Evolutionary conservation across 2,888 invertebrate species (phyloP).

Genomic region (Mimas tiliae): DNA sequence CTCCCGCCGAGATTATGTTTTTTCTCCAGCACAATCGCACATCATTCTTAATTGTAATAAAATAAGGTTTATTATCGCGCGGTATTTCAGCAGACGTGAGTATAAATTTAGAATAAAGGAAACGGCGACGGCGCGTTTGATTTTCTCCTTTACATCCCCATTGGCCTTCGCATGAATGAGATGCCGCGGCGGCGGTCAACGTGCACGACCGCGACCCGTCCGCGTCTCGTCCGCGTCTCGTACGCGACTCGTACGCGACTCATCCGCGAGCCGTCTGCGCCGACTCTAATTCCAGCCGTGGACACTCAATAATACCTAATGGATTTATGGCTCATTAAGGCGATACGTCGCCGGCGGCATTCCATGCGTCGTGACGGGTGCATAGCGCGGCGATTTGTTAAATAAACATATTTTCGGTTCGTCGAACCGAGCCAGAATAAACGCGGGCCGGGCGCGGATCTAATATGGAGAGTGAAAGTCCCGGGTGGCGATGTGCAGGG

Average conservation of each 20-base stretch:
- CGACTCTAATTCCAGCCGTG: slow-evolving; percentile 53
- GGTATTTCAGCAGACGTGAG: slow-evolving; percentile 42
- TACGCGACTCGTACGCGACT: slow-evolving; percentile 41
- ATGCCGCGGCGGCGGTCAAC: slow-evolving; percentile 65
- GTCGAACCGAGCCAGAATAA: slow-evolving; percentile 64
- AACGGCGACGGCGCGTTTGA: slow-evolving; percentile 56
- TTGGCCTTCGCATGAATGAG: slow-evolving; percentile 78
- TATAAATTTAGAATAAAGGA: slow-evolving; percentile 81
- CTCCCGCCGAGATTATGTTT: slow-evolving; percentile 50
- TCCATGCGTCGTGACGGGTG: slow-evolving; percentile 35
- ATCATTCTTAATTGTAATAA: slow-evolving; percentile 46
- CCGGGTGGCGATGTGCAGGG: slow-evolving; percentile 41
- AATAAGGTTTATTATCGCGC: slow-evolving; percentile 57
- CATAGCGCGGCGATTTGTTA: slow-evolving; percentile 54
- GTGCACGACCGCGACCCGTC: slow-evolving; percentile 36
- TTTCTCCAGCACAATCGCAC: slow-evolving; percentile 7
- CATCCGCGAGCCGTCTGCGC: slow-evolving; percentile 36
- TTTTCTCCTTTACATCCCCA: slow-evolving; percentile 65
- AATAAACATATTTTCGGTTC: slow-evolving; percentile 62
- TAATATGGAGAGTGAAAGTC: slow-evolving; percentile 71
- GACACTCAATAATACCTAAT: slow-evolving; percentile 66
- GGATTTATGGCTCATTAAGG: slow-evolving; percentile 72
- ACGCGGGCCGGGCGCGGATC: slow-evolving; percentile 48
- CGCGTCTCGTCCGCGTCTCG: slow-evolving; percentile 41
- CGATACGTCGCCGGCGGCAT: slow-evolving; percentile 41